Conservation (phyloP, 2,113 vertebrate species). For the Muntiacus reevesi region DNA sequence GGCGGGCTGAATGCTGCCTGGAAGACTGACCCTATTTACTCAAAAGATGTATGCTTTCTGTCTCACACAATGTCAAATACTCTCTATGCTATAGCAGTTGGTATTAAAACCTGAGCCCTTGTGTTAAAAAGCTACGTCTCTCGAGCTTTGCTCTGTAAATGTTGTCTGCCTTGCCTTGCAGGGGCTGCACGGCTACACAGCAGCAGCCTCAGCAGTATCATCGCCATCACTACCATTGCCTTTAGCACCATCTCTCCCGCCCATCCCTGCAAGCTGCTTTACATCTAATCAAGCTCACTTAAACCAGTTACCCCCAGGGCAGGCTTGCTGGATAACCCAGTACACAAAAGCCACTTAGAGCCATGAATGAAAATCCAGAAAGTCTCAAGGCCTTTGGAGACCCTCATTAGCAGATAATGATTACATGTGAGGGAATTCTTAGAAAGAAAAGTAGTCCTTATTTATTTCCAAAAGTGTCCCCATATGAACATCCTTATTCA, state of each 20-base stretch:
- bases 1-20: not conserved
- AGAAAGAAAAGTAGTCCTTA: not conserved
- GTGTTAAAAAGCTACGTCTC: not conserved
- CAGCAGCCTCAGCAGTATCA: no score
- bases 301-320: not conserved
- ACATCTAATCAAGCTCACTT: not conserved
- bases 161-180: not conserved
- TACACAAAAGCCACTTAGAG: not conserved
- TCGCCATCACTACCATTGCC: accelerated
- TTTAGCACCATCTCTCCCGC: no score
- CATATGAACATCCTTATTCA: not conserved
- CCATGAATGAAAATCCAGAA: not conserved
- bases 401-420: not conserved
- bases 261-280: not conserved
- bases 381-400: not conserved
- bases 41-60: constrained; percentile 13
- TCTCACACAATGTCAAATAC: not conserved
- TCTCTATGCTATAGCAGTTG: not conserved
- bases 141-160: not conserved
- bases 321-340: not conserved
- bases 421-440: not conserved
- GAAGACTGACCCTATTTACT: constrained; percentile 45
- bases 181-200: accelerated
- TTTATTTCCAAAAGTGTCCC: not conserved
- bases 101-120: constrained; percentile 6